These are phyloP conservation scores for Pangasianodon hypophthalmus DNA, from an alignment of 2,113 vertebrate species.

Conservation along the genomic window DNA sequence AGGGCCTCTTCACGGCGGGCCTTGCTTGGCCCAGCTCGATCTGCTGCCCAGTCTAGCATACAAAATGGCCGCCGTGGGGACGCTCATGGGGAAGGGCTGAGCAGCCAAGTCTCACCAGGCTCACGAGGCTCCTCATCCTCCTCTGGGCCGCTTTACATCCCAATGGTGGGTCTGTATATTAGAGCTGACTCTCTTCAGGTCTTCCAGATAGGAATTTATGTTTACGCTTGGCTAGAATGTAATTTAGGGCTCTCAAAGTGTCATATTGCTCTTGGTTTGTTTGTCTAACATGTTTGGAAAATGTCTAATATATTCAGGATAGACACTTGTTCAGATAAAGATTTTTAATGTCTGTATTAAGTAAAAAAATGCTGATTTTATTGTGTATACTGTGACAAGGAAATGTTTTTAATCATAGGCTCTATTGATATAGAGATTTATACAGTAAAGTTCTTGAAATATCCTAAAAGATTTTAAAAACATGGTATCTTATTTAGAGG, in stretches of 20 bases:
- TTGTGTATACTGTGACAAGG: not conserved
- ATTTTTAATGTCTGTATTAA: not conserved
- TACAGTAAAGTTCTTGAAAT: not conserved
- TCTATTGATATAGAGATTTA: not conserved
- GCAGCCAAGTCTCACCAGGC: conserved; percentile 38
- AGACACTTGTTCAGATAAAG: not conserved
- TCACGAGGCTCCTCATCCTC: conserved; percentile 35
- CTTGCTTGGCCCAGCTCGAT: conserved; percentile 81
- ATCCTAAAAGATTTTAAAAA: not conserved
- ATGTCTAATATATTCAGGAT: conserved; percentile 2
- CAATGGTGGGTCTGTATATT: conserved; percentile 47
- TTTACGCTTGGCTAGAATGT: conserved; percentile 47
- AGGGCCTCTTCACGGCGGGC: conserved; percentile 81
- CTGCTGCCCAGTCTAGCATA: conserved; percentile 85
- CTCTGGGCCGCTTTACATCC: conserved; percentile 47
- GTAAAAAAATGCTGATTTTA: not conserved
- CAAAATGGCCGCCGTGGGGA: conserved; percentile 79
- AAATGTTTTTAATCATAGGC: not conserved
- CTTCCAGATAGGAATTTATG: conserved; percentile 40
- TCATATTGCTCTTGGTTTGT: conserved; percentile 26
- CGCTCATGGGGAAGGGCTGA: conserved; percentile 43
- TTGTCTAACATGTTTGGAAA: conserved; percentile 15
- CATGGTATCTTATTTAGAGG: not conserved
- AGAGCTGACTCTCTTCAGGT: conserved; percentile 41
- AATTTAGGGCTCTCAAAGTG: conserved; percentile 48